Evolutionary conservation across 2,888 invertebrate species (phyloP).

Genomic region (Xiphydria camelus): DNA sequence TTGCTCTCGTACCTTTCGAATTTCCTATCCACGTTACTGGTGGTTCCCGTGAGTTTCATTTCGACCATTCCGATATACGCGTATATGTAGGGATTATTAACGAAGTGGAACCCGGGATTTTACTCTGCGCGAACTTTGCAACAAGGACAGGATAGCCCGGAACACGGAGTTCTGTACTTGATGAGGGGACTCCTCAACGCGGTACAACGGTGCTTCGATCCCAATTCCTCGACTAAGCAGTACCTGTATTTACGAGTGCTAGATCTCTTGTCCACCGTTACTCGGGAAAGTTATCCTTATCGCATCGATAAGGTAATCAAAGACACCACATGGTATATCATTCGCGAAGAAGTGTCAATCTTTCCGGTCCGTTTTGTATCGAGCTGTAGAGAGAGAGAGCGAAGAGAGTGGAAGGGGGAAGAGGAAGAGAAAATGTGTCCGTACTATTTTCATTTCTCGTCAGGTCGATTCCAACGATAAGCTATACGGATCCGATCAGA

Average conservation of each 20-base stretch:
- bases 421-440: no score
- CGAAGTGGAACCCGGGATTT: background rate
- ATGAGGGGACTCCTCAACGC: conserved; percentile 80
- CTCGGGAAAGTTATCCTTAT: conserved; percentile 83
- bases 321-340: background rate
- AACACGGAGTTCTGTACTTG: conserved; percentile 82
- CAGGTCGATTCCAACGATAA: conserved; percentile 91
- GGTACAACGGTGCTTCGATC: conserved; percentile 74
- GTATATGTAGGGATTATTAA: conserved; percentile 5
- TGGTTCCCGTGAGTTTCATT: conserved; percentile 75
- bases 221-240: conserved; percentile 68
- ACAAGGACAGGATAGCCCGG: conserved; percentile 86
- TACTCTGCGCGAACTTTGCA: no score
- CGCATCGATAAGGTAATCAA: conserved; percentile 69
- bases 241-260: conserved; percentile 75
- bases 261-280: conserved; percentile 76
- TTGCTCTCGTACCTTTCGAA: conserved; percentile 73
- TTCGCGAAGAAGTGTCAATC: no score
- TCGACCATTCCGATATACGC: no score
- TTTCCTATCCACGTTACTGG: conserved; percentile 79
- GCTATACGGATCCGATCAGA: conserved; percentile 86
- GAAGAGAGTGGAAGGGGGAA: no score
- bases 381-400: no score
- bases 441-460: no score
- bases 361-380: no score